Conservation (phyloP, 1,140 invertebrate species). For the Bombus breviceps region DNA sequence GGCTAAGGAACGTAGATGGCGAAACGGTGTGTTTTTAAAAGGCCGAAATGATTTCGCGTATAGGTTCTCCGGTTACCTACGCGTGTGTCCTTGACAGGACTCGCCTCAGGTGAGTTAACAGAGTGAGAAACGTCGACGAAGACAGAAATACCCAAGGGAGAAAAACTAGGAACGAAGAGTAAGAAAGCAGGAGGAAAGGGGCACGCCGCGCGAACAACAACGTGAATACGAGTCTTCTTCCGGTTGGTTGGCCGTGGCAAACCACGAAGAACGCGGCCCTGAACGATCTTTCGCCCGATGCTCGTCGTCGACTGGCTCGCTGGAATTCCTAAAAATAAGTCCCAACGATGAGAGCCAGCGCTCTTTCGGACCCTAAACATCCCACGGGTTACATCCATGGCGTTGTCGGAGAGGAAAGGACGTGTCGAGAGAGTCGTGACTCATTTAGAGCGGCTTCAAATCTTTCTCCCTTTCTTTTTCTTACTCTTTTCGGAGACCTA, state of each 20-base stretch:
- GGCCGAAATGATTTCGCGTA: conserved; percentile 75
- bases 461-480: background rate
- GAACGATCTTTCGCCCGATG: background rate
- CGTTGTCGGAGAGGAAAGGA: background rate
- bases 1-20: conserved; percentile 70
- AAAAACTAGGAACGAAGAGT: conserved; percentile 4
- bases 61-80: conserved; percentile 77
- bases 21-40: conserved; percentile 74
- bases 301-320: conserved; percentile 20
- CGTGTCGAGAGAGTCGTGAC: conserved; percentile 46
- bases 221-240: conserved; percentile 69
- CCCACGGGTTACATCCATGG: background rate
- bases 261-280: conserved; percentile 20
- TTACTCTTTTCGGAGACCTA: background rate
- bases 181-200: conserved; percentile 24
- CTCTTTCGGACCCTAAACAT: conserved; percentile 35
- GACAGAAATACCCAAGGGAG: conserved; percentile 6
- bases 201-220: conserved; percentile 36
- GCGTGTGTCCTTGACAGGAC: conserved; percentile 78
- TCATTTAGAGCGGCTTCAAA: conserved; percentile 48
- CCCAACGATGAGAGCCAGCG: conserved; percentile 36
- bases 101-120: conserved; percentile 61
- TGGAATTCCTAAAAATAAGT: conserved; percentile 66
- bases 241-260: conserved; percentile 62
- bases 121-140: conserved; percentile 35